Evolutionary conservation across 2,888 invertebrate genomes (phyloP), one percentile per base, ranked within the genome.

Genomic region (Artemia sp.): DNA sequence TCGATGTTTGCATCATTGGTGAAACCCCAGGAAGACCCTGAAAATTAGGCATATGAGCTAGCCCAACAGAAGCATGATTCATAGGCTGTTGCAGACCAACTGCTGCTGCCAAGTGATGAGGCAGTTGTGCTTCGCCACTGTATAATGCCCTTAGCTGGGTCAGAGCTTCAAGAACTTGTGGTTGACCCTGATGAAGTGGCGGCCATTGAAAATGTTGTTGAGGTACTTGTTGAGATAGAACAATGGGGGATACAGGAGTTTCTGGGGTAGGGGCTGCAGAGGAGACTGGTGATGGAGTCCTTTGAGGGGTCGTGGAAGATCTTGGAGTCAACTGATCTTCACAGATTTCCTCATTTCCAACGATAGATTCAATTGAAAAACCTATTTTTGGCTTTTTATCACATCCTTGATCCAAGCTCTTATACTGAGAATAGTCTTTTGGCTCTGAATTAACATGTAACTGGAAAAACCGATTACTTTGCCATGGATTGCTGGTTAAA

Each of bases 1-100:
- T 58, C 14, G 64, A 58, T 58, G 64, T n/a, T 24, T 58, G 64
- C 64, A 58, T 58, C 64, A 58, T 58, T 58, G n/a, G 64, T 58
- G 64, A 24, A n/a, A 58, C 64, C 24, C 64, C 64, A 58, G 64
- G 64, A 38, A 38, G 38, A 38, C 38, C 6, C 38, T 38, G 38
- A 58, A 58, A 58, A 58, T n/a, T n/a, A 19, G 64, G 64, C 11
- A 58, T n/a, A 10, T 19, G 14, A 8, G 64, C 14, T 24, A 58
- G n/a, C 14, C 64, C 64, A 24, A 58, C 64, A 24, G 64, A 9
- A 10, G 64, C 14, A n/a, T 58, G 64, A 58, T 58, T 58, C 64
- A 58, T n/a, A n/a, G n/a, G 64, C n/a, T 58, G 64, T 24, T 24
- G 64, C 9, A 58, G 24, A 58, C 24, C 24, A 24, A 11, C 64